Base-by-base conservation (phyloP, 2,113 vertebrate genomes). In the Seriola rivoliana region DNA sequence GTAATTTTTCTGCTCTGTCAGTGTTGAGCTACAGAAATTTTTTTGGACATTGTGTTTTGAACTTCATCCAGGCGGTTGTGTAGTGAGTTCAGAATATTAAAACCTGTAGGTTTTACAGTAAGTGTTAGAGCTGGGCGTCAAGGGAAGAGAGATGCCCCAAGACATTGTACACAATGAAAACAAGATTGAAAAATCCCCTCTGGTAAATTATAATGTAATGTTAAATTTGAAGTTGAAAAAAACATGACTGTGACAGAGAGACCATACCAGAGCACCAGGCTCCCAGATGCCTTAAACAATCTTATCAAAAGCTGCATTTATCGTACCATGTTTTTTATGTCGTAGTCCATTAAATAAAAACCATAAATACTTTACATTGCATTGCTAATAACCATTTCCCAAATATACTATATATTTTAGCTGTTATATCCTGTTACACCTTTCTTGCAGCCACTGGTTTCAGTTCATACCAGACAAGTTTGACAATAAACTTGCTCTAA, bases 231-330 rank as follows among this genome's bases (percentile, higher is more conserved):
- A 57, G 29, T 29, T 29, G 29, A 55, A 54, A 52, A 52, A 8
- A 36, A 36, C 34, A 36, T 1, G 5, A 36, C 34, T 36, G 4
- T 50, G 48, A 1, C 11, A 46, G 42, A 48, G 46, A 4, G 4
- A 17, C 46, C 4, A 7, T 17, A 50, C 16, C 1, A 50, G 16
- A 7, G 16, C 46, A 50, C 16, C 46, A 50, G 16, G 46, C 46
- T 50, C 5, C 9, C 21, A 54, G 19, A n/a, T n/a, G 58, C 42
- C 34, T 58, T 76, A 50, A 72, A 76, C 0, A 21, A 40, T 72
- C 60, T 75, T 40, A 57, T 66, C 44, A 57, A 54, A 66, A 75
- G 80, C 60, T 62, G 17, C 70, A 59, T 11, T 60, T 46, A 32
- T 17, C 52, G 3, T 3, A 21, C 32, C 21, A 9, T 7, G 11